These are phyloP conservation scores for Thalassarche chlororhynchos DNA, from an alignment of 2,113 vertebrate species.

Conservation along the genomic window DNA sequence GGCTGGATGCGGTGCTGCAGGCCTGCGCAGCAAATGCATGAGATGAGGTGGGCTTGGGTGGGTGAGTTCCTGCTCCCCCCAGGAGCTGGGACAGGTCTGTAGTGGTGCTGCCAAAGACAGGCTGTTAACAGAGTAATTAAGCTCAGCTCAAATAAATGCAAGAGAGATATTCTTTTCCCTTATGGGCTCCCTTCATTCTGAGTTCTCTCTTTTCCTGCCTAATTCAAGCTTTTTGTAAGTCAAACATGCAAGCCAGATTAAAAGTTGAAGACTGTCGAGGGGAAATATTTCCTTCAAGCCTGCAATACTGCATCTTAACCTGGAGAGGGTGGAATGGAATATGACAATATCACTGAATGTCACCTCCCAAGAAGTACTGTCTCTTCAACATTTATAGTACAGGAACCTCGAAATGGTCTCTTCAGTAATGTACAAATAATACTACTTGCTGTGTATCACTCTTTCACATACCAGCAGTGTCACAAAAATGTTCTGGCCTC, in stretches of 20 bases:
- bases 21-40: rapidly evolving
- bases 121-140: neutral
- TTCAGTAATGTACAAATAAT: neutral
- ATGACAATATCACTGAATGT: neutral
- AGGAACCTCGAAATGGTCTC: neutral
- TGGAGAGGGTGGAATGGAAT: constrained; percentile 73
- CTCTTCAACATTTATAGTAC: neutral
- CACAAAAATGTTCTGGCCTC: neutral
- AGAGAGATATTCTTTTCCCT: neutral
- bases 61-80: neutral
- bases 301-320: constrained; percentile 62
- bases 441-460: neutral
- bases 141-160: neutral
- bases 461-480: neutral
- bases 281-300: constrained; percentile 15
- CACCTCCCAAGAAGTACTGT: neutral
- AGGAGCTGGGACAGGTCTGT: neutral
- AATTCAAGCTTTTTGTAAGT: neutral
- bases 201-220: neutral
- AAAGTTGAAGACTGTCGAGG: neutral
- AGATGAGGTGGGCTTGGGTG: neutral
- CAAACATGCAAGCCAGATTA: neutral
- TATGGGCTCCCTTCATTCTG: rapidly evolving
- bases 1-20: neutral
- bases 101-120: neutral